Conservation (phyloP, 2,888 invertebrate genomes). For the Chouioia cunea region DNA sequence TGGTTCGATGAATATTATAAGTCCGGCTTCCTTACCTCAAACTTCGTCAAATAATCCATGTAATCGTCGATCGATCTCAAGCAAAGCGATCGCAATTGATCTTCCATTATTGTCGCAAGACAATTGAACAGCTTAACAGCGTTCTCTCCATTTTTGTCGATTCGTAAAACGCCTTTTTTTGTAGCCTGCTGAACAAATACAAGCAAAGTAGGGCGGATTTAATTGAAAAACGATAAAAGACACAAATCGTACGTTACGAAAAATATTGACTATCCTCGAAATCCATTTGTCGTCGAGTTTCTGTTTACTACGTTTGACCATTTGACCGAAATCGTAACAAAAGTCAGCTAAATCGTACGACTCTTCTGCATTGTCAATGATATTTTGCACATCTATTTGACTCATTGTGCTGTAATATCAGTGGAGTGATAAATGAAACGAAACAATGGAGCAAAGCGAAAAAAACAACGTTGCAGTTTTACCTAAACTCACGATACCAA, state of each 20-base stretch:
- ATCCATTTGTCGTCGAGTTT: slow-evolving; percentile 78
- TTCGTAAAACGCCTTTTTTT: slow-evolving; percentile 78
- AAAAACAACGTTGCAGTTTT: slow-evolving; percentile 43
- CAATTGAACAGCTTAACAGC: slow-evolving; percentile 87
- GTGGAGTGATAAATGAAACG: no score
- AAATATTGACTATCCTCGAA: slow-evolving; percentile 75
- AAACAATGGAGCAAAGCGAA: no score
- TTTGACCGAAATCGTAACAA: slow-evolving; percentile 70
- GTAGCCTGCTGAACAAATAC: slow-evolving; percentile 70
- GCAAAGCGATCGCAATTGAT: slow-evolving; percentile 85
- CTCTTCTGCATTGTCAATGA: slow-evolving; percentile 70
- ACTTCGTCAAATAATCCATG: slow-evolving; percentile 81
- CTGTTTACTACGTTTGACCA: slow-evolving; percentile 78
- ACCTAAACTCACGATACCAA: slow-evolving; percentile 86
- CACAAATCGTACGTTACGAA: slow-evolving; percentile 70
- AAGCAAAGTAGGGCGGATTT: neutral
- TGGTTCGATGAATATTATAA: no score
- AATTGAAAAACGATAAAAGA: slow-evolving; percentile 7
- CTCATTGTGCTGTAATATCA: slow-evolving; percentile 71
- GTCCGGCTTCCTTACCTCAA: slow-evolving; percentile 78
- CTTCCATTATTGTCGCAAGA: slow-evolving; percentile 88
- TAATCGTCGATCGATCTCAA: slow-evolving; percentile 84
- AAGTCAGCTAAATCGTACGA: slow-evolving; percentile 80
- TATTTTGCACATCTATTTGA: slow-evolving; percentile 73
- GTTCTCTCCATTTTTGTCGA: slow-evolving; percentile 74